Evolutionary conservation across 2,888 invertebrate species (phyloP), one percentile per base, ranked within the genome.

Genomic region (Lasioglossum villosulum): DNA sequence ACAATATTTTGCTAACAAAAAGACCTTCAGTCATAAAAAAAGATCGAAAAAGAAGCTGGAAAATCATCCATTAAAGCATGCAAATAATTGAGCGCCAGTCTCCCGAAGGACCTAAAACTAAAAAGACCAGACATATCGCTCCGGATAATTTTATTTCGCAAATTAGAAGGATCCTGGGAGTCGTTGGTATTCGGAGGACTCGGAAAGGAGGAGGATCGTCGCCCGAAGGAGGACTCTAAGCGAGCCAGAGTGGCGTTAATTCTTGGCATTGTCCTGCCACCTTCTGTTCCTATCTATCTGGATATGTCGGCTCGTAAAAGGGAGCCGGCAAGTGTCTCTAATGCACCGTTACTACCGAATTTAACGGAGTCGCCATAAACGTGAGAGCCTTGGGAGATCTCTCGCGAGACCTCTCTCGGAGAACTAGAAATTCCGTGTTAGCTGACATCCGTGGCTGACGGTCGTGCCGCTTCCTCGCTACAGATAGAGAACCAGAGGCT

Each of bases 341-440:
- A 93, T 93, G 92, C 91, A 90, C 90, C 88, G 92, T 94, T 93
- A 93, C 90, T 92, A 89, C 90, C 89, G 91, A 94, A 94, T 93
- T 94, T 94, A 94, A 94, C 92, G 92, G 90, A 88, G 83, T 83
- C 89, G 80, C 93, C 92, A 92, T 94, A 93, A 94, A 94, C 88
- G 91, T 86, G 81, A 82, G 79, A 75, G 42, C 79, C 70, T 30
- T 30, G 68, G 78, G 72, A 74, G 78, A 83, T 84, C 82, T 83
- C 90, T 82, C 86, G 75, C 85, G 85, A 85, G 90, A 87, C 85
- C 81, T 82, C 83, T 77, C 84, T 75, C 72, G 75, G 63, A 42
- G 30, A 4, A 30, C 66, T 74, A 37, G 80, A 77, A 78, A 87
- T 86, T 83, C 75, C 86, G 66, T 45, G 82, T 63, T 63, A 48